Evolutionary conservation across 2,797 vertebrate genomes (phyloP).

Genomic region (Arrhamphus sclerolepis): DNA sequence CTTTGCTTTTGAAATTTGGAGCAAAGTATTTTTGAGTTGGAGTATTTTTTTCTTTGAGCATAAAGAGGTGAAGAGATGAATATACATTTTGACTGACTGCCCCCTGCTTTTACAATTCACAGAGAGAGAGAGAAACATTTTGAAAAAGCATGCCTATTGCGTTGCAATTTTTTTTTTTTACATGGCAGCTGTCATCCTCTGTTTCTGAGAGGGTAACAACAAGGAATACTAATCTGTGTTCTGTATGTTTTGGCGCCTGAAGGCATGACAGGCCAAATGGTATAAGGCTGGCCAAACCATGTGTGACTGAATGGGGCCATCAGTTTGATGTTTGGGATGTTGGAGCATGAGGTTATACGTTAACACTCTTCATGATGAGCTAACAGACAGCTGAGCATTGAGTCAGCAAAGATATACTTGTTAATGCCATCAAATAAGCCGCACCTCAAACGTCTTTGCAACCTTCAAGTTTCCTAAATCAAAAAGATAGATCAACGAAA

Average conservation of each 20-base stretch:
- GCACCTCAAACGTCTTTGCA: slow-evolving; percentile 62
- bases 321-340: slow-evolving; percentile 53
- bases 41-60: slow-evolving; percentile 39
- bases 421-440: slow-evolving; percentile 71
- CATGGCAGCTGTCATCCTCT: slow-evolving; percentile 66
- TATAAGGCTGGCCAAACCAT: slow-evolving; percentile 58
- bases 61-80: not conserved
- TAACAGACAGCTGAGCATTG: slow-evolving; percentile 17
- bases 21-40: not conserved
- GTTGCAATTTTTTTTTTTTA: slow-evolving; percentile 41
- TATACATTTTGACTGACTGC: too few relatives aligned
- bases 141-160: slow-evolving; percentile 37
- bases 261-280: slow-evolving; percentile 66
- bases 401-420: slow-evolving; percentile 26
- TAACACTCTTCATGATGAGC: slow-evolving; percentile 25
- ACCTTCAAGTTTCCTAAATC: slow-evolving; percentile 66
- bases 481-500: slow-evolving; percentile 37
- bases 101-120: slow-evolving; percentile 4
- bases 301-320: slow-evolving; percentile 77
- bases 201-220: slow-evolving; percentile 51
- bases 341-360: slow-evolving; percentile 38
- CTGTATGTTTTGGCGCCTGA: slow-evolving; percentile 59
- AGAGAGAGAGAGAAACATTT: slow-evolving; percentile 2
- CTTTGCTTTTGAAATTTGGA: slow-evolving; percentile 21
- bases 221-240: slow-evolving; percentile 61